phyloP scores from a whole-genome alignment of 2,113 vertebrate species.

The Donacobius atricapilla region DNA sequence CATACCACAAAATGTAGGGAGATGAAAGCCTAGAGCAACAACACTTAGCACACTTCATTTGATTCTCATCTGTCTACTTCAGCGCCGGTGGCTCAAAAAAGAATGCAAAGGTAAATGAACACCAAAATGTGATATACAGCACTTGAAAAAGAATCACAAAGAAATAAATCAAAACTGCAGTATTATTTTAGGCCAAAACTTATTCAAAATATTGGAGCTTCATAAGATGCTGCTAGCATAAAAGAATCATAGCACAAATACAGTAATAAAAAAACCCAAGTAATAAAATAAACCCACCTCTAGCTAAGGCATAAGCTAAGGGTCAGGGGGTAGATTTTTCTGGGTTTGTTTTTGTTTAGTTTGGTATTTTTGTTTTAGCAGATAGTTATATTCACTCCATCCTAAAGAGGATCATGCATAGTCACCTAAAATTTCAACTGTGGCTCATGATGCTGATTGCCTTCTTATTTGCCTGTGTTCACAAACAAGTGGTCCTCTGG shows the following conservation, averaged over 20 bases:
- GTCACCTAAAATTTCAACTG: neutral
- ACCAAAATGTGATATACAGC: slow-evolving; percentile 75
- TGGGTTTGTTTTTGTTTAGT: neutral
- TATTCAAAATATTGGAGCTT: slow-evolving; percentile 56
- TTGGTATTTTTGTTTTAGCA: neutral
- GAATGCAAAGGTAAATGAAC: slow-evolving; percentile 80
- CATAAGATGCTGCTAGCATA: slow-evolving; percentile 10
- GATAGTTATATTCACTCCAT: neutral
- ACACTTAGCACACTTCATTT: slow-evolving; percentile 87
- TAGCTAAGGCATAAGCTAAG: neutral
- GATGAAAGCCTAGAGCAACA: slow-evolving; percentile 79
- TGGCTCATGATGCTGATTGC: neutral
- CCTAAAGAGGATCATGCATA: neutral
- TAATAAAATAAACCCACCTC: neutral
- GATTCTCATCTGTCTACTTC: slow-evolving; percentile 85
- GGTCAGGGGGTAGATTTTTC: neutral
- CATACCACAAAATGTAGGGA: slow-evolving; percentile 71
- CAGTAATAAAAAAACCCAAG: neutral
- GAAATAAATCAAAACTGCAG: slow-evolving; percentile 73
- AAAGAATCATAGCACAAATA: neutral
- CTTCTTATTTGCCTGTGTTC: neutral
- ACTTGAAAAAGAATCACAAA: slow-evolving; percentile 66
- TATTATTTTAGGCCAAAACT: slow-evolving; percentile 54
- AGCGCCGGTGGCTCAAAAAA: slow-evolving; percentile 74
- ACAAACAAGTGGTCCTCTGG: neutral